Evolutionary conservation across 2,888 invertebrate genomes (phyloP).

Genomic region (Syrista parreyssii): DNA sequence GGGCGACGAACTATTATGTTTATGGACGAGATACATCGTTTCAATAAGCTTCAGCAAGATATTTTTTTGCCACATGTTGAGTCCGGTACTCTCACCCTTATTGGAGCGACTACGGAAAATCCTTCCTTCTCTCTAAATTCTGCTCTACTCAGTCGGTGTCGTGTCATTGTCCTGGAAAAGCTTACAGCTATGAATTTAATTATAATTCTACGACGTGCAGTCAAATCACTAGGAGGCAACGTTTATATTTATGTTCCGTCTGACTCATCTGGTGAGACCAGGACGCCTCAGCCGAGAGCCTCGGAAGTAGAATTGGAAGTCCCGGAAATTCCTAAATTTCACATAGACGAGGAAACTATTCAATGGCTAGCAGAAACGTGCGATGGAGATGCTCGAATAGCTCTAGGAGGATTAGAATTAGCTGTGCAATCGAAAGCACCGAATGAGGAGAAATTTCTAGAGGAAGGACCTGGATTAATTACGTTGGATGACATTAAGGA

Average conservation of each 20-base stretch:
- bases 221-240: constrained; percentile 61
- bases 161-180: constrained; percentile 81
- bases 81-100: constrained; percentile 79
- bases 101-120: constrained; percentile 90
- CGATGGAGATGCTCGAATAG: constrained; percentile 86
- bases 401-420: constrained; percentile 80
- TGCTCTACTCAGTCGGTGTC: constrained; percentile 82
- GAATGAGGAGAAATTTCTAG: constrained; percentile 35
- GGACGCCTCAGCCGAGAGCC: background rate
- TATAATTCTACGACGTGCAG: constrained; percentile 73
- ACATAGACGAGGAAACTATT: constrained; percentile 73
- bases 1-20: constrained; percentile 80
- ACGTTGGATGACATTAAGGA: constrained; percentile 77
- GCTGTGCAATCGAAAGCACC: constrained; percentile 71
- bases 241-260: constrained; percentile 19
- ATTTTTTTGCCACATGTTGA: constrained; percentile 84
- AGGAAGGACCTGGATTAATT: constrained; percentile 67
- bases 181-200: constrained; percentile 71
- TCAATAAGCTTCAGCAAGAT: constrained; percentile 88
- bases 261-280: background rate
- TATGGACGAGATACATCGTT: constrained; percentile 89
- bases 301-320: background rate
- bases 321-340: constrained; percentile 41
- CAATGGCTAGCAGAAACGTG: constrained; percentile 80
- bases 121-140: constrained; percentile 88